A percentile compares a stretch with the other conserved stretches of the same genome.
Conservation (phyloP, 2,888 invertebrate genomes). For the Bhutanitis thaidina region DNA sequence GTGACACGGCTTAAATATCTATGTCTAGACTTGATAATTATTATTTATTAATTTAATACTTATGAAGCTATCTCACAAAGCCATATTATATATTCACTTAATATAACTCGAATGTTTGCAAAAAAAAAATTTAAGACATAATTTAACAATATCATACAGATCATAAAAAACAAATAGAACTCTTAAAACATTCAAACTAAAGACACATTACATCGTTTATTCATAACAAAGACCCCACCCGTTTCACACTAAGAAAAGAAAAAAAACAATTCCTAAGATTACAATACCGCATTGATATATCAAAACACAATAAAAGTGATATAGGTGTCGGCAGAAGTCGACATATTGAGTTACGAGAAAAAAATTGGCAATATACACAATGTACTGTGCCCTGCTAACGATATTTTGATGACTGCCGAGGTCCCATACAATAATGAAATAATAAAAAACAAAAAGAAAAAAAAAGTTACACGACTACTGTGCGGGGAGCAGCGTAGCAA, state of each 20-base stretch:
- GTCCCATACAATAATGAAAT: slow-evolving; percentile 60
- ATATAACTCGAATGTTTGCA: too few relatives aligned
- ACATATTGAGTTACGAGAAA: slow-evolving; percentile 65
- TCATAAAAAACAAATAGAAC: neutral
- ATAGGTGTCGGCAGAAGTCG: slow-evolving; percentile 37
- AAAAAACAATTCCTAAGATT: slow-evolving; percentile 16
- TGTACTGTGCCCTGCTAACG: slow-evolving; percentile 57
- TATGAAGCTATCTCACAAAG: too few relatives aligned
- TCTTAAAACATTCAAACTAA: neutral
- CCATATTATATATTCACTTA: too few relatives aligned
- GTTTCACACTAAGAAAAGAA: slow-evolving; percentile 25
- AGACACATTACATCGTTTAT: neutral
- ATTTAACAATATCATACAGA: neutral
- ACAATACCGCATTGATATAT: slow-evolving; percentile 39
- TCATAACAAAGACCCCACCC: slow-evolving; percentile 11
- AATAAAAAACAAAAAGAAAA: slow-evolving; percentile 49
- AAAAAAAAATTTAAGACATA: neutral
- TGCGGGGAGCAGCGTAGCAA: slow-evolving; percentile 30
- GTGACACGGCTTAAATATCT: too few relatives aligned
- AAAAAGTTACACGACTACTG: slow-evolving; percentile 42
- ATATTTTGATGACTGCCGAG: slow-evolving; percentile 69
- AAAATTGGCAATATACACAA: slow-evolving; percentile 66
- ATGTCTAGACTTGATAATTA: too few relatives aligned
- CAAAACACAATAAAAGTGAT: slow-evolving; percentile 48
- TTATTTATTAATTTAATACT: too few relatives aligned